Base-by-base conservation (phyloP, 2,888 invertebrate genomes). In the Cephus sareptanus region DNA sequence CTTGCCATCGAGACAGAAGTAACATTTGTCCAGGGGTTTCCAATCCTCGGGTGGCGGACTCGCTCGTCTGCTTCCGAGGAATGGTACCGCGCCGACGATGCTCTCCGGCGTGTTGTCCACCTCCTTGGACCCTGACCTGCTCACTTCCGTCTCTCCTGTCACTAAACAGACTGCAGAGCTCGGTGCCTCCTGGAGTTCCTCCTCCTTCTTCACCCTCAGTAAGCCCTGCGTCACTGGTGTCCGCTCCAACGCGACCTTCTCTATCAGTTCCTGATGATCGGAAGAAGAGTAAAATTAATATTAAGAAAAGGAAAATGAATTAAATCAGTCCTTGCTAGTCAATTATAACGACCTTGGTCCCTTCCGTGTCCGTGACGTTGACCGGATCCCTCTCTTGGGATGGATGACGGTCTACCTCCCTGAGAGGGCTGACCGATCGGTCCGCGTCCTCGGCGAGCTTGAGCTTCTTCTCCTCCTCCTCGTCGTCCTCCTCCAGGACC, bases 1-100 rank as follows among this genome's bases (percentile, higher is more conserved):
- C 92, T 95, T 95, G 92, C 95, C 95, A 94, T 95, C 94, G 91
- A 95, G 95, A 92, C 96, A 97, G 92, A 96, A 96, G 94, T 96
- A 95, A 92, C 96, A 97, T 94, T 96, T 96, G 92, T 95, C 95
- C 91, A 95, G 94, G 87, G 96, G 96, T 92, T 95, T 95, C 96
- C 96, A 97, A 92, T 96, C 96, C 90, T 92, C 90, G 77, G 91
- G 91, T 76, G 91, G 91, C 81, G 91, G 91, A 84, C 91, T 91
- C 82, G 85, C 83, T 78, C 90, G 88, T 82, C 90, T 87, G 81
- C 86, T 85, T 81, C 86, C 86, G 77, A 89, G 84, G 83, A 88
- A 89, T 80, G 89, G 86, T 15, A 73, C 3, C 15, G 75, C 81
- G 83, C 76, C 75, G 85, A 83, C 75, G 86, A 83, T 79, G 85